Conservation (phyloP, 2,888 invertebrate species). For the Anticlea derivata region DNA sequence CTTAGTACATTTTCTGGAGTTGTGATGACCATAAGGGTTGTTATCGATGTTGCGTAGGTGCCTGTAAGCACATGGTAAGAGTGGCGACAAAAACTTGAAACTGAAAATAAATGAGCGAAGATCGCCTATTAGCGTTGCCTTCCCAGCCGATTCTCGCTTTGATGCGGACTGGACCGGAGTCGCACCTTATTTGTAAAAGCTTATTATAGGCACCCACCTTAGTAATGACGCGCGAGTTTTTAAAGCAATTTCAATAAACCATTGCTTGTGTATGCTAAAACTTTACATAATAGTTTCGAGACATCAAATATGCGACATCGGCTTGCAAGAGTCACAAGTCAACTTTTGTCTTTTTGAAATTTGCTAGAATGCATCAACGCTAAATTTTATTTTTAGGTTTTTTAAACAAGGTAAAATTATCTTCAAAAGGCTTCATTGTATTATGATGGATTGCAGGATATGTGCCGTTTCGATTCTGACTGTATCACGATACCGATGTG, state of each 20-base stretch:
- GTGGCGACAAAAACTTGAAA: constrained; percentile 70
- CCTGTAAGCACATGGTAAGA: constrained; percentile 48
- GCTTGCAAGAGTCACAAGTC: constrained; percentile 1
- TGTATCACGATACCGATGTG: too few relatives aligned
- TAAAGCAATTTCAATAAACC: constrained; percentile 12
- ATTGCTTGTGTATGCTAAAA: neutral
- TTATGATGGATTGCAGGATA: neutral
- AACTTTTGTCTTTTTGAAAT: neutral
- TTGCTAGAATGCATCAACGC: constrained; percentile 1
- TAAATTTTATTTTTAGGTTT: neutral
- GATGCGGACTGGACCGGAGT: constrained; percentile 49
- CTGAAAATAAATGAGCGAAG: constrained; percentile 69
- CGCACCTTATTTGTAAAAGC: constrained; percentile 65
- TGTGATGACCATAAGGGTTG: constrained; percentile 11
- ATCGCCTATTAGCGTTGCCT: constrained; percentile 63
- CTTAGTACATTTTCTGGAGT: neutral
- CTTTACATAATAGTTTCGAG: neutral
- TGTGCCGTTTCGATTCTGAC: too few relatives aligned
- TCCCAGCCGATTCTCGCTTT: constrained; percentile 52
- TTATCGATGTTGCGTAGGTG: constrained; percentile 61
- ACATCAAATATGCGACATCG: constrained; percentile 5
- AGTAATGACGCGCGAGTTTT: constrained; percentile 17
- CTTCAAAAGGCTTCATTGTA: neutral
- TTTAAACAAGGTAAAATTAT: neutral
- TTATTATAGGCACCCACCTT: constrained; percentile 53